Evolutionary conservation across 1,140 invertebrate species (phyloP).

Genomic region (Hyles vespertilio): DNA sequence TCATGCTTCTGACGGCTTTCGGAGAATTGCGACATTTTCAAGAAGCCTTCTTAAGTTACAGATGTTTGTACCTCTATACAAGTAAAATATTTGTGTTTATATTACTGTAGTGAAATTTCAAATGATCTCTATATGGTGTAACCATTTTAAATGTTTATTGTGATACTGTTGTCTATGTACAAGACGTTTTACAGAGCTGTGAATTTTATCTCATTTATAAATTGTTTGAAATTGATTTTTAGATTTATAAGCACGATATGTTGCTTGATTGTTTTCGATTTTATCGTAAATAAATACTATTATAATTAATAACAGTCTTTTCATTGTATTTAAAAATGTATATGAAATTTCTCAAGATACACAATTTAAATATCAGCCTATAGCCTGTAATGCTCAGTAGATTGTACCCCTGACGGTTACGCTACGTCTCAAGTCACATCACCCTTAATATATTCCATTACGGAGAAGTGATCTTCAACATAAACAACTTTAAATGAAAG

Average conservation of each 20-base stretch:
- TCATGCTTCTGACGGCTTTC: slow-evolving; percentile 2
- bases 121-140: slow-evolving; percentile 13
- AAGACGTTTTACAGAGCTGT: slow-evolving; percentile 20
- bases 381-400: too few relatives aligned
- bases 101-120: slow-evolving; percentile 1
- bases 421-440: too few relatives aligned
- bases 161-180: slow-evolving; percentile 34
- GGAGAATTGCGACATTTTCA: not conserved
- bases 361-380: too few relatives aligned
- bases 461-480: too few relatives aligned
- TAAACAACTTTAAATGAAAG: too few relatives aligned
- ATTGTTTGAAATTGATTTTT: slow-evolving; percentile 22
- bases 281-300: slow-evolving; percentile 24
- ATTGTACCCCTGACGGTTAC: too few relatives aligned
- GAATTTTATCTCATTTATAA: slow-evolving; percentile 17
- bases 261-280: slow-evolving; percentile 19
- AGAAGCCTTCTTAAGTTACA: not conserved
- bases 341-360: too few relatives aligned
- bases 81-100: not conserved
- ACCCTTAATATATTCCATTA: too few relatives aligned
- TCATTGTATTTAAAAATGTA: not conserved
- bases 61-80: not conserved
- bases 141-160: slow-evolving; percentile 18
- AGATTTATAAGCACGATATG: slow-evolving; percentile 11
- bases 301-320: slow-evolving; percentile 7